Percentiles rank a stretch among this genome's conserved stretches.
phyloP scores from a whole-genome alignment of 2,113 vertebrate genomes.

The Neodon shergylaensis region DNA sequence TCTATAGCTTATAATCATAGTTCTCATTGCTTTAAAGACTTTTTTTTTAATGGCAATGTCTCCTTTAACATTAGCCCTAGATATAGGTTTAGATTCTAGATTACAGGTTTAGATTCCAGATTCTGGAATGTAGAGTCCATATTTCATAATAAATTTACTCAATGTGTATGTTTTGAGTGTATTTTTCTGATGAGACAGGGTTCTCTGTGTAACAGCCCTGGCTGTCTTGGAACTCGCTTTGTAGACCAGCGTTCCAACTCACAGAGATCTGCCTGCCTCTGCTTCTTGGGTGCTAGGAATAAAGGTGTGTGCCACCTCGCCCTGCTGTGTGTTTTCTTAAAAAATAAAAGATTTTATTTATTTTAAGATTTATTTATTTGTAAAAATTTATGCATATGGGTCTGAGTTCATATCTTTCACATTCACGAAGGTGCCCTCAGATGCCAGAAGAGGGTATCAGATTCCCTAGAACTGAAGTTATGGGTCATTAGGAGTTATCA shows the following conservation, averaged over 20 bases:
- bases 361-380: not conserved
- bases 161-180: not conserved
- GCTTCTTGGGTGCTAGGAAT: no score
- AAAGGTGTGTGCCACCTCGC: no score
- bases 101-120: not conserved
- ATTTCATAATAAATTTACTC: not conserved
- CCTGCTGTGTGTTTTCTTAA: not conserved
- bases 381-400: not conserved
- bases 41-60: not conserved
- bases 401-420: not conserved
- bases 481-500: not conserved
- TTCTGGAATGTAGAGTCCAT: not conserved
- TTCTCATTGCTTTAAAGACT: not conserved
- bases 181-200: not conserved
- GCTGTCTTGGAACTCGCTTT: not conserved
- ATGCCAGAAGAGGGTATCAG: not conserved
- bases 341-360: not conserved
- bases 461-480: not conserved
- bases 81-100: not conserved
- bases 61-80: not conserved
- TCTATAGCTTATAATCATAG: not conserved
- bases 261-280: not conserved
- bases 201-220: not conserved
- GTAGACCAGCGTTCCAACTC: not conserved
- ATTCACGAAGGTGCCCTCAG: not conserved